Evolutionary conservation across 2,113 vertebrate genomes (phyloP).

Genomic region (Penelope pileata): DNA sequence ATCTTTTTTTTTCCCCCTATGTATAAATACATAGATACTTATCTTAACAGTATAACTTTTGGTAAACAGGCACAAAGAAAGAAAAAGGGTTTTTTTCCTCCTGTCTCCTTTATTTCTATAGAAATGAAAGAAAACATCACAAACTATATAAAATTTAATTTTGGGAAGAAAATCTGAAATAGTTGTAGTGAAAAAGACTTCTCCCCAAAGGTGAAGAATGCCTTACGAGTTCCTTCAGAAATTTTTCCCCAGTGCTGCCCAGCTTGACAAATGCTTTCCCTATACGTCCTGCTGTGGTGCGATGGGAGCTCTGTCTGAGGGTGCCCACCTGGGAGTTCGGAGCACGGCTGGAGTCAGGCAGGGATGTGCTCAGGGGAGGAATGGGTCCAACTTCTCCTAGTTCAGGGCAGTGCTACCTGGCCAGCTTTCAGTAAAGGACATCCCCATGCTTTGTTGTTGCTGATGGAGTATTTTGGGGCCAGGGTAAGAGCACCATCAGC

Average conservation of each 20-base stretch:
- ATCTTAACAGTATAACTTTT: background rate
- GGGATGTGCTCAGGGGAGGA: background rate
- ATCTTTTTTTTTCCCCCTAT: background rate
- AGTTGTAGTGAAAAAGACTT: background rate
- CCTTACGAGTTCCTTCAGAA: background rate
- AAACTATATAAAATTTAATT: background rate
- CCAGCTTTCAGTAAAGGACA: background rate
- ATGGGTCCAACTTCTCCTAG: accelerated
- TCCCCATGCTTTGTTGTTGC: accelerated
- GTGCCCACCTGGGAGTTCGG: background rate
- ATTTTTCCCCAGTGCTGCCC: background rate
- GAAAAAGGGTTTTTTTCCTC: accelerated
- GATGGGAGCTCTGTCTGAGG: background rate
- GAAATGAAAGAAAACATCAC: background rate
- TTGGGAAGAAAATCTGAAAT: background rate
- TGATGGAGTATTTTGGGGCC: background rate
- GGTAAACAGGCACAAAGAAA: background rate
- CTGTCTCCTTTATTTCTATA: background rate
- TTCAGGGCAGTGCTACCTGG: background rate
- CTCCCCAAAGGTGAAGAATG: background rate
- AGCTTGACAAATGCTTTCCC: background rate
- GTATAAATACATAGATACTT: background rate
- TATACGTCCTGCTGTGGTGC: background rate
- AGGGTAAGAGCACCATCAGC: background rate
- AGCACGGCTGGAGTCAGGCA: background rate